A percentile compares a stretch with the other conserved stretches of the same genome.
Evolutionary conservation across 2,888 invertebrate species (phyloP).

Genomic region (Stenolophus ochropezus): DNA sequence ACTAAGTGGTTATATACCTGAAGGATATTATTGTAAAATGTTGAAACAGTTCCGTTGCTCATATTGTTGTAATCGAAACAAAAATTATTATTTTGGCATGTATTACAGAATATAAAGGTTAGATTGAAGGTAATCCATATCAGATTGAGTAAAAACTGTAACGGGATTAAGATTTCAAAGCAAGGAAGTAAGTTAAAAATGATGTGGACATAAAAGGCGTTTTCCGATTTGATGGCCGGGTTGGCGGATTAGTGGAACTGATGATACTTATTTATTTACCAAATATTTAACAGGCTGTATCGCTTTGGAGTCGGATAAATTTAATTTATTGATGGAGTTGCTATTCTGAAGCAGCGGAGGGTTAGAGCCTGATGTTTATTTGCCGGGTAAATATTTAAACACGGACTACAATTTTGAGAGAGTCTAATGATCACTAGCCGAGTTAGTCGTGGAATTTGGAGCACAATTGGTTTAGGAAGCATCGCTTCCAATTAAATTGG

Average conservation of each 20-base stretch:
- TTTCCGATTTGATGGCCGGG: background rate
- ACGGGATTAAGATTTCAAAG: too few relatives aligned
- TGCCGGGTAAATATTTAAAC: conserved; percentile 30
- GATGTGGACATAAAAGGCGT: too few relatives aligned
- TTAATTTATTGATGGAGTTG: conserved; percentile 32
- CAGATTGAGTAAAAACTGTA: too few relatives aligned
- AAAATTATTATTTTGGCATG: too few relatives aligned
- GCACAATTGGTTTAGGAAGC: conserved; percentile 21
- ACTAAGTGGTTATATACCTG: too few relatives aligned
- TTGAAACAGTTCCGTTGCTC: too few relatives aligned
- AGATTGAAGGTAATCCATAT: too few relatives aligned
- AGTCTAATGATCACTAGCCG: conserved; percentile 20
- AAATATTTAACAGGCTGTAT: conserved; percentile 6
- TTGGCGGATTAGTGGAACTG: background rate
- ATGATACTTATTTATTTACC: conserved; percentile 17
- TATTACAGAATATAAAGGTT: too few relatives aligned
- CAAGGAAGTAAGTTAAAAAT: too few relatives aligned
- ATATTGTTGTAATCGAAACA: too few relatives aligned
- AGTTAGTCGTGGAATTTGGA: background rate
- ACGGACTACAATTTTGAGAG: conserved; percentile 11
- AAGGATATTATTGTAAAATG: too few relatives aligned
- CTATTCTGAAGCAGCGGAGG: conserved; percentile 10
- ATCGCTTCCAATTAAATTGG: background rate
- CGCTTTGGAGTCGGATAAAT: background rate
- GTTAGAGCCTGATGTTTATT: conserved; percentile 7